These are phyloP conservation scores for Drosophila sordidula DNA, from an alignment of 2,888 invertebrate genomes.

Conservation along the genomic window DNA sequence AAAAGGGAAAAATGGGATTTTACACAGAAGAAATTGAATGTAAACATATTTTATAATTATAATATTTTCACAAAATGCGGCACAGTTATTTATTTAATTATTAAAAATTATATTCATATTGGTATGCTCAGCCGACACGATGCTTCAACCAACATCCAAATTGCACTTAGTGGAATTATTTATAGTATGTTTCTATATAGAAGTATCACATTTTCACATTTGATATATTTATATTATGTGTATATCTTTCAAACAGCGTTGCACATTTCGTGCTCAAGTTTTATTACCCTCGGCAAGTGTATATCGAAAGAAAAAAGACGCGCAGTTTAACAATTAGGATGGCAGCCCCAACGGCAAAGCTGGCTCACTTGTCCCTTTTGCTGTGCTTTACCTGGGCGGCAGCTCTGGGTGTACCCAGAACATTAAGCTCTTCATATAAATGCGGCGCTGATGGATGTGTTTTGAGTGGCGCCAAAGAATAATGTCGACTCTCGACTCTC, in stretches of 20 bases:
- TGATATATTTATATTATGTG: too few species aligned
- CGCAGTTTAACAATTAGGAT: slow-evolving; percentile 64
- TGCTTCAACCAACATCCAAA: too few species aligned
- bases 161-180: too few species aligned
- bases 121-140: too few species aligned
- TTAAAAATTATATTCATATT: not conserved
- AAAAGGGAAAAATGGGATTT: not conserved
- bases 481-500: slow-evolving; percentile 46
- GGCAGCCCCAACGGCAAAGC: not conserved
- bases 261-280: not conserved
- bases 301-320: slow-evolving; percentile 24
- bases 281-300: slow-evolving; percentile 11
- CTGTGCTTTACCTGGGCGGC: slow-evolving; percentile 8
- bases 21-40: not conserved
- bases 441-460: slow-evolving; percentile 71
- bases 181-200: too few species aligned
- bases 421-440: slow-evolving; percentile 67
- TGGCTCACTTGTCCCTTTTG: not conserved
- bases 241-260: not conserved
- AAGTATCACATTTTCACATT: too few species aligned
- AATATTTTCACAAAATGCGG: too few species aligned
- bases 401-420: slow-evolving; percentile 13
- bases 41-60: not conserved
- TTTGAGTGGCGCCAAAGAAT: slow-evolving; percentile 66
- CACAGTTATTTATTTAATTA: not conserved